Evolutionary conservation across 1,140 invertebrate species (phyloP).

Genomic region (Macrocentrus cingulum): DNA sequence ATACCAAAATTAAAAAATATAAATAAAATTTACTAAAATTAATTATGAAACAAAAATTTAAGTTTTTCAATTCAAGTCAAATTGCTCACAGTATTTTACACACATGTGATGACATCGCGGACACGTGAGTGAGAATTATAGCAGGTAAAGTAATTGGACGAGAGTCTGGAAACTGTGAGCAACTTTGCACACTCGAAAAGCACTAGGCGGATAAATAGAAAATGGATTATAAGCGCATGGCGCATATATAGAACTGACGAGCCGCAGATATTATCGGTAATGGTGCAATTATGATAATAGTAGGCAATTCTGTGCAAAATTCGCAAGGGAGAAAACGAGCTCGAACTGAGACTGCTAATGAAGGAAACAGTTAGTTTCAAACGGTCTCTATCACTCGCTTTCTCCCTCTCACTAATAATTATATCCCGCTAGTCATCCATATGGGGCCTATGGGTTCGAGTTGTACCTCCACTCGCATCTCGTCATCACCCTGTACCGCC

Average conservation of each 20-base stretch:
- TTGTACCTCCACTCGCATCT: slow-evolving; percentile 36
- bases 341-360: slow-evolving; percentile 60
- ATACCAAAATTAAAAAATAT: no score
- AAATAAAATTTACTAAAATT: no score
- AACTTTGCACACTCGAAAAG: slow-evolving; percentile 49
- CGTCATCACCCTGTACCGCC: background rate
- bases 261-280: slow-evolving; percentile 58
- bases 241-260: slow-evolving; percentile 20
- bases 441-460: slow-evolving; percentile 35
- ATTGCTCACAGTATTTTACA: no score
- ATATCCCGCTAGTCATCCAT: slow-evolving; percentile 52
- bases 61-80: no score
- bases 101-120: no score
- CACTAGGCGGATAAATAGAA: slow-evolving; percentile 51
- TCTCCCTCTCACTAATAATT: no score
- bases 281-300: slow-evolving; percentile 60
- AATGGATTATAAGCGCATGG: slow-evolving; percentile 46
- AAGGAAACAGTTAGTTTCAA: slow-evolving; percentile 62
- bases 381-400: no score
- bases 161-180: slow-evolving; percentile 14
- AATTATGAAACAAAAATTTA: no score
- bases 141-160: slow-evolving; percentile 8
- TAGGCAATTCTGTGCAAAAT: slow-evolving; percentile 58
- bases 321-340: slow-evolving; percentile 38
- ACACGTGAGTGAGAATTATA: background rate